Percentiles rank a stretch among this genome's conserved stretches.
These are phyloP conservation scores for Ascidia mentula DNA, from an alignment of 23 tunicate species.

Conservation along the genomic window DNA sequence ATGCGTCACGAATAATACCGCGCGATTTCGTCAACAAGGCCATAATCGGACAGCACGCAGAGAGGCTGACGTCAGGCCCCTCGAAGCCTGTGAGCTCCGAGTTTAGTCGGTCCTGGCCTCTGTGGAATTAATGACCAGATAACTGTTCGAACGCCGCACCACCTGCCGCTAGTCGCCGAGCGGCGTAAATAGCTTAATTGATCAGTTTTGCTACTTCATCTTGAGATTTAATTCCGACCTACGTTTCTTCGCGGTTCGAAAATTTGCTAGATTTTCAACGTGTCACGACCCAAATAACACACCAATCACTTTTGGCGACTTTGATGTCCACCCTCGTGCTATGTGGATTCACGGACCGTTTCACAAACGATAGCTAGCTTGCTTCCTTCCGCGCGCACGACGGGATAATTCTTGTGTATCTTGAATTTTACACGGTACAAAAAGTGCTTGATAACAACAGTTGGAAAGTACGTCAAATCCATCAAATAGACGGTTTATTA, in stretches of 20 bases:
- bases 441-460: no score
- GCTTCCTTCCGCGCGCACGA: neutral
- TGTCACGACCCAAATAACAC: neutral
- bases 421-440: no score
- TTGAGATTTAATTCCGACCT: neutral
- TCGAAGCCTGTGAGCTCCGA: neutral
- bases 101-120: neutral
- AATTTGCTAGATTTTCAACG: neutral
- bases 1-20: neutral
- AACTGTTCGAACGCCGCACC: neutral
- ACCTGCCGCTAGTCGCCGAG: slow-evolving; percentile 3
- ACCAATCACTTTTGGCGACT: neutral
- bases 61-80: neutral
- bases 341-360: neutral
- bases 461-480: no score
- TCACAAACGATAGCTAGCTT: neutral
- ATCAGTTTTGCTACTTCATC: neutral
- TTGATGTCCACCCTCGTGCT: neutral
- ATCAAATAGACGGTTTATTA: no score
- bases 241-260: neutral
- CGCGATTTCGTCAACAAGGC: neutral
- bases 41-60: neutral
- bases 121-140: neutral
- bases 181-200: neutral
- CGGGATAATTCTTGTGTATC: no score